A percentile compares a stretch with the other conserved stretches of the same genome.
phyloP scores from a whole-genome alignment of 2,113 vertebrate genomes.

The Oreochromis tanganicae region DNA sequence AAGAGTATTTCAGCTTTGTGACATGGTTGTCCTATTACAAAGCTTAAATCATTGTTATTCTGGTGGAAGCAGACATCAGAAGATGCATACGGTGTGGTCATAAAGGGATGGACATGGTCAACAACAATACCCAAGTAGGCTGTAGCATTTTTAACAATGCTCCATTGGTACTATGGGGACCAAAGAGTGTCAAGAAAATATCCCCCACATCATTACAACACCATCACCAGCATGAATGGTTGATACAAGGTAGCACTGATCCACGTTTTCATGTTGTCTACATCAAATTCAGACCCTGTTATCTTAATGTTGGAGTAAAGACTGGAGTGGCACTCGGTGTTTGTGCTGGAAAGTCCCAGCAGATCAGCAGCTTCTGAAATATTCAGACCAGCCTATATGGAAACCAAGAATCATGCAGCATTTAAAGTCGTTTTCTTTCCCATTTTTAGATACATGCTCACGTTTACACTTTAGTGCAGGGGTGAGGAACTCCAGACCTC shows the following conservation, averaged over 20 bases:
- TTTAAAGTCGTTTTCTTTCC: neutral
- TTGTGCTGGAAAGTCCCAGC: neutral
- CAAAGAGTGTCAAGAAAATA: neutral
- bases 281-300: neutral
- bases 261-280: neutral
- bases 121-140: neutral
- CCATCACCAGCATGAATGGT: neutral
- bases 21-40: neutral
- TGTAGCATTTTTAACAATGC: neutral
- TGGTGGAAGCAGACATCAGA: neutral
- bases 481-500: neutral
- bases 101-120: neutral
- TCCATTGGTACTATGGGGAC: neutral
- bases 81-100: rapidly evolving
- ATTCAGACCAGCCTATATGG: neutral
- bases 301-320: neutral
- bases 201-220: neutral
- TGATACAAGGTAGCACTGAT: neutral
- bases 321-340: neutral
- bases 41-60: neutral
- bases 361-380: neutral
- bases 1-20: neutral
- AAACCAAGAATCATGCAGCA: neutral
- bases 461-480: neutral
- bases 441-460: neutral